phyloP scores from a whole-genome alignment of 2,888 invertebrate genomes.

The Chironomus tentans region DNA sequence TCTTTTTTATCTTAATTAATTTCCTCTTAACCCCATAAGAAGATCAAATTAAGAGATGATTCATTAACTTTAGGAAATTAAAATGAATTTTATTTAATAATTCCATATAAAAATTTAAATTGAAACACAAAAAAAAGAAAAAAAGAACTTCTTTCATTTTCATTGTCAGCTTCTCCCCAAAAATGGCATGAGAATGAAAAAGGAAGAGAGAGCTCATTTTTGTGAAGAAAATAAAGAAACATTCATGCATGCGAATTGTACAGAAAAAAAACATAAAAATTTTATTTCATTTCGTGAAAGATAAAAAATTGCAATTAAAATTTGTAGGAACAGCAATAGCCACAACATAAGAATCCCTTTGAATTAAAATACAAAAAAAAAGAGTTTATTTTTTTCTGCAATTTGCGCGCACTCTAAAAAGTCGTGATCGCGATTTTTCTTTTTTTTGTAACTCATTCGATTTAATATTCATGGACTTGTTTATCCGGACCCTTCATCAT shows the following conservation, averaged over 20 bases:
- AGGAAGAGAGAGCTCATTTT: not conserved
- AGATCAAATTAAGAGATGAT: too few species aligned
- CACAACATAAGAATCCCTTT: not conserved
- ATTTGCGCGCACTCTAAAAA: not conserved
- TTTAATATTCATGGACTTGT: not conserved
- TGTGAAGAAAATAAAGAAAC: too few species aligned
- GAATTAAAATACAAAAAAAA: not conserved
- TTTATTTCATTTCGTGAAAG: not conserved
- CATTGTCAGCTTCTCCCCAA: too few species aligned
- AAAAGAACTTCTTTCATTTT: too few species aligned
- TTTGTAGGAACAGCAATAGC: not conserved
- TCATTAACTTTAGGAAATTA: too few species aligned
- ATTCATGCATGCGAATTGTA: not conserved
- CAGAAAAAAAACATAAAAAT: not conserved
- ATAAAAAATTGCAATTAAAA: not conserved
- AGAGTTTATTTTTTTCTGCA: not conserved
- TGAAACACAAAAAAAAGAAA: too few species aligned
- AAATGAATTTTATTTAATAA: too few species aligned
- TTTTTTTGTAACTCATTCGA: not conserved
- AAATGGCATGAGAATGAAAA: too few species aligned
- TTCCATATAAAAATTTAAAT: too few species aligned
- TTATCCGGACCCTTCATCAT: slow-evolving; percentile 12
- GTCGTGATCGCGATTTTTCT: slow-evolving; percentile 1
- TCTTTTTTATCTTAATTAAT: too few species aligned
- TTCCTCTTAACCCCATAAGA: too few species aligned